A percentile compares a stretch with the other conserved stretches of the same genome.
These are phyloP conservation scores for Amphimallon solstitiale DNA, from an alignment of 2,888 invertebrate genomes.

Conservation along the genomic window DNA sequence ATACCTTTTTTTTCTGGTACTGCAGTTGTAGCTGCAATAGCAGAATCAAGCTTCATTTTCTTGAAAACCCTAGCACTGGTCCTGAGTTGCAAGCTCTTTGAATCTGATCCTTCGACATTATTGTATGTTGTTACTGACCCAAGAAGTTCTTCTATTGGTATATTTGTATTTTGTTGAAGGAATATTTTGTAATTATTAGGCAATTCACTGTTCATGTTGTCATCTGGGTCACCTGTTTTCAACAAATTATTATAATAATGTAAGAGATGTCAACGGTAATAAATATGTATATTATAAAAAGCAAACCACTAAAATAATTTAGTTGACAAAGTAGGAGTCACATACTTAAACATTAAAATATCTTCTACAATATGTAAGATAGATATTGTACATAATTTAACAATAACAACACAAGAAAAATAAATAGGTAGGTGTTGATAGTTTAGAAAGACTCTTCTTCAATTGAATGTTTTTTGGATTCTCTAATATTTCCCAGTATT, in stretches of 20 bases:
- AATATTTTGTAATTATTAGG: conserved; percentile 42
- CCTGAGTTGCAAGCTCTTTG: conserved; percentile 64
- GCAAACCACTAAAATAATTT: no score
- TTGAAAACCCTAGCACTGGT: conserved; percentile 83
- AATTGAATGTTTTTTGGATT: not conserved
- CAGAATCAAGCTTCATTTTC: conserved; percentile 75
- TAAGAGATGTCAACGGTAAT: not conserved
- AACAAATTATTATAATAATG: not conserved
- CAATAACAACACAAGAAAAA: no score
- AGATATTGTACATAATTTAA: no score
- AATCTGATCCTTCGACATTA: conserved; percentile 58
- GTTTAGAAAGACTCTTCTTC: not conserved
- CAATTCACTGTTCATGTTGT: conserved; percentile 40
- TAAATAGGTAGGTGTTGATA: no score
- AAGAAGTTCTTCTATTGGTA: conserved; percentile 67
- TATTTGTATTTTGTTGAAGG: conserved; percentile 46
- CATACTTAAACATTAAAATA: no score
- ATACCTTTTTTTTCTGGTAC: conserved; percentile 51
- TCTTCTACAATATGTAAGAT: no score
- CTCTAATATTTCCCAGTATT: not conserved
- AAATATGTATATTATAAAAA: no score
- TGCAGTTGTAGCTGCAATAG: conserved; percentile 44
- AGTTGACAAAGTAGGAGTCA: no score
- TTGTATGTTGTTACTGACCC: conserved; percentile 76
- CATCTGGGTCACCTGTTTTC: conserved; percentile 3